A percentile compares a stretch with the other conserved stretches of the same genome.
These are phyloP conservation scores for Drosophila demipolita DNA, from an alignment of 2,888 invertebrate genomes.

Conservation along the genomic window DNA sequence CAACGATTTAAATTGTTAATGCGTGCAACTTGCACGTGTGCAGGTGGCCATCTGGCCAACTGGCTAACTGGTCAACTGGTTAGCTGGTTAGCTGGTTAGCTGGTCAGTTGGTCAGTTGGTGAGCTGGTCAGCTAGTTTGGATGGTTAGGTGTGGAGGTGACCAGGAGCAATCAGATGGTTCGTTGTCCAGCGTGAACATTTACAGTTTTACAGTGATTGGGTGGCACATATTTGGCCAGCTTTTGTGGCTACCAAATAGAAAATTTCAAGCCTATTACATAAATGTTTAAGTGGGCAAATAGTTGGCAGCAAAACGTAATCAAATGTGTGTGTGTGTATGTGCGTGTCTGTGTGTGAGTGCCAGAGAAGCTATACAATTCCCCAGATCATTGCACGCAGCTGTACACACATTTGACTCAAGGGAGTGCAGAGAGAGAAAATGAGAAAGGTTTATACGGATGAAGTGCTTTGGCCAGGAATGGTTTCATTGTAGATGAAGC, in stretches of 20 bases:
- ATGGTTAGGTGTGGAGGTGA: background rate
- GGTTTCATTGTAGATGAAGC: background rate
- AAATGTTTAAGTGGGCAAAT: constrained; percentile 75
- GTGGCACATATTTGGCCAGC: constrained; percentile 54
- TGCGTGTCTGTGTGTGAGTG: constrained; percentile 4
- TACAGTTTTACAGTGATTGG: constrained; percentile 38
- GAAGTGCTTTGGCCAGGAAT: constrained; percentile 43
- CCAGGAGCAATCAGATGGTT: constrained; percentile 11
- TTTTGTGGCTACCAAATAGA: constrained; percentile 69
- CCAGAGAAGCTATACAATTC: constrained; percentile 34
- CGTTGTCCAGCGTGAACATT: constrained; percentile 15
- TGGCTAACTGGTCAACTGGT: constrained; percentile 4
- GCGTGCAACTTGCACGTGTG: constrained; percentile 44
- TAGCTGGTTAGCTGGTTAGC: constrained; percentile 4
- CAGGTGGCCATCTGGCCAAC: constrained; percentile 6
- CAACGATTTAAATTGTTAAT: constrained; percentile 70
- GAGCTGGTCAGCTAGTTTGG: constrained; percentile 4
- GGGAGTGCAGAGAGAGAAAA: constrained; percentile 44
- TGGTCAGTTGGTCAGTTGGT: constrained; percentile 3
- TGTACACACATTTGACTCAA: constrained; percentile 70
- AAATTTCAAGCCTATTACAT: constrained; percentile 77
- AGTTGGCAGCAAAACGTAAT: constrained; percentile 56
- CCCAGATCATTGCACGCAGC: constrained; percentile 65
- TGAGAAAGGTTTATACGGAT: constrained; percentile 36
- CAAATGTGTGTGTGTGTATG: constrained; percentile 16